Evolutionary conservation across 1,140 invertebrate genomes (phyloP), one percentile per base, ranked within the genome.

Genomic region (Conus betulinus): DNA sequence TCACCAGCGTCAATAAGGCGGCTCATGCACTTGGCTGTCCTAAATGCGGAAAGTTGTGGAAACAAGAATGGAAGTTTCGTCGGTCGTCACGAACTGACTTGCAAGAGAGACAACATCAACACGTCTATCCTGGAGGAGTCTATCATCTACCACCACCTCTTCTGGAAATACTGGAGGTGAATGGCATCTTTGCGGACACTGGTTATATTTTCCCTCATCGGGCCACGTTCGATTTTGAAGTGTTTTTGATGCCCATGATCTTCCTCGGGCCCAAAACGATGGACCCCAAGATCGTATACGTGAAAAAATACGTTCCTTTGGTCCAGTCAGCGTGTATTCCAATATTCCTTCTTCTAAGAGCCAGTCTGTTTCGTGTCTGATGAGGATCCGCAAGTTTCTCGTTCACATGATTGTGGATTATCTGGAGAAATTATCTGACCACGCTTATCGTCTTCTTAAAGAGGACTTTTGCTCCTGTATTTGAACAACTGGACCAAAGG

Each of bases 381-480:
- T 10, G 81, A 39, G 11, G 51, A 53, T 52, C 17, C 53, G 13
- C 81, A 83, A 53, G 0, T 11, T n/a, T 17, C 53, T 83, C 17
- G 78, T 88, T 3, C 52, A 88, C 55, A 6, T 52, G 13, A 88
- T 88, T 78, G 87, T 74, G 13, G 87, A 88, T 88, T 60, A 88
- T 82, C 57, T 88, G 8, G 79, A 81, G 63, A 10, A n/a, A 82
- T 60, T 88, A 13, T 57, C 76, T 2, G 76, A 81, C 55, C n/a
- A 82, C 5, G 53, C 76, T 39, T 88, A 27, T 57, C 23, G 27
- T 81, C 15, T 63, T 13, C 76, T 88, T 5, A 87, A 78, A 13
- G 76, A 52, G 11, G 20, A 25, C n/a, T 0, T 88, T 57, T 88
- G 78, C 4, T 15, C 15, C 6, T 60, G 53, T 78, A 0, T 74